Conservation (phyloP, 2,797 vertebrate species). For the Distichodus sexfasciatus region DNA sequence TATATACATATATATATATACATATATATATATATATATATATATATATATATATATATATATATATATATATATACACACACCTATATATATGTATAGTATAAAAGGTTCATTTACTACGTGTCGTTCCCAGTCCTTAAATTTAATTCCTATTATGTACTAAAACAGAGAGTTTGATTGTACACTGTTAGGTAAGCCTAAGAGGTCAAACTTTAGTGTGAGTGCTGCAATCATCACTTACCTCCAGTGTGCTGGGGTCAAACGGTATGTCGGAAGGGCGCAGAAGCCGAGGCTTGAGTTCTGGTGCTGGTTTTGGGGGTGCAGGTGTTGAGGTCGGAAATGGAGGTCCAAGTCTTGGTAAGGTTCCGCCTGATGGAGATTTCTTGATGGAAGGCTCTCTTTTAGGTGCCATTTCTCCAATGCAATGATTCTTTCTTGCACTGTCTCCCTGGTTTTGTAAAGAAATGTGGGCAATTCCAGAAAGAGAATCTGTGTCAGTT, state of each 20-base stretch:
- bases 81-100: no score
- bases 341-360: constrained; percentile 73
- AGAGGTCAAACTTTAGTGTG: not conserved
- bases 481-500: constrained; percentile 64
- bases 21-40: no score
- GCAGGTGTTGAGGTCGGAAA: constrained; percentile 59
- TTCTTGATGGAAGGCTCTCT: constrained; percentile 76
- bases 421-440: not conserved
- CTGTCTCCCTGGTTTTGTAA: not conserved
- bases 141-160: no score
- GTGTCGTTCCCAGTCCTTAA: no score
- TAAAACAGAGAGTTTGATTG: no score
- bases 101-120: no score
- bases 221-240: constrained; percentile 52
- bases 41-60: no score
- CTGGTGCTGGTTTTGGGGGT: constrained; percentile 60
- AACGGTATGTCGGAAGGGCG: constrained; percentile 72
- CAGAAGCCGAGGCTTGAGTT: constrained; percentile 73
- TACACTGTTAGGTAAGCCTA: no score
- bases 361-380: constrained; percentile 62
- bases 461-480: constrained; percentile 22
- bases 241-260: constrained; percentile 78
- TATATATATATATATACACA: no score
- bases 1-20: no score
- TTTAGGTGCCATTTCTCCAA: constrained; percentile 70